A percentile compares a stretch with the other conserved stretches of the same genome.
Conservation (phyloP, 2,888 invertebrate genomes). For the Rapana venosa region DNA sequence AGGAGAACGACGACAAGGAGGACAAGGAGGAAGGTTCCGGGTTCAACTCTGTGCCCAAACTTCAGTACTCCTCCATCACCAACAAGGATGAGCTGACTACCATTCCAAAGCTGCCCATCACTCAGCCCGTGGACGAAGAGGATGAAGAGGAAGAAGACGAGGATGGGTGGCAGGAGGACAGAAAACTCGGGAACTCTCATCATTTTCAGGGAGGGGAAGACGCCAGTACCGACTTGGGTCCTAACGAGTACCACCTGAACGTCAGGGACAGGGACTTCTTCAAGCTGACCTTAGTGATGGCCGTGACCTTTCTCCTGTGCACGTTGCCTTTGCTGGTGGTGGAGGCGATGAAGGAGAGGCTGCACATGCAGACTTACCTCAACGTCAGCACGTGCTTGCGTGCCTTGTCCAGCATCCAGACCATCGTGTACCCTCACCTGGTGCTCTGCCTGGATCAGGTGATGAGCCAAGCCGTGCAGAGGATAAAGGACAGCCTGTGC, state of each 20-base stretch:
- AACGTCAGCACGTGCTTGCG: constrained; percentile 67
- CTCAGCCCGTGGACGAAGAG: constrained; percentile 56
- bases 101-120: constrained; percentile 60
- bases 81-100: constrained; percentile 28
- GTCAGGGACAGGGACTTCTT: constrained; percentile 53
- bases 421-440: constrained; percentile 69
- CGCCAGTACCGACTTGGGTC: constrained; percentile 34
- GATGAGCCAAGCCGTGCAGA: constrained; percentile 61
- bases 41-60: background rate
- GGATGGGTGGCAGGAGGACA: constrained; percentile 48
- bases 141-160: constrained; percentile 54
- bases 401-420: constrained; percentile 68
- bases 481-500: constrained; percentile 46
- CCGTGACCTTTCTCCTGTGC: constrained; percentile 64
- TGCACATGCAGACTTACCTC: constrained; percentile 62
- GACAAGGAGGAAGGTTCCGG: background rate
- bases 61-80: background rate
- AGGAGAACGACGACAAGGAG: constrained; percentile 17
- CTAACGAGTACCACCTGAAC: constrained; percentile 25
- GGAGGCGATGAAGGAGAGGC: constrained; percentile 56
- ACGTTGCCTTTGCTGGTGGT: constrained; percentile 68
- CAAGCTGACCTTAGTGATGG: constrained; percentile 62
- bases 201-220: constrained; percentile 33
- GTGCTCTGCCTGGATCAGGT: constrained; percentile 65
- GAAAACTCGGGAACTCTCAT: constrained; percentile 38